Evolutionary conservation across 2,888 invertebrate genomes (phyloP), one percentile per base, ranked within the genome.

Genomic region (Blastobasis lacticolella): DNA sequence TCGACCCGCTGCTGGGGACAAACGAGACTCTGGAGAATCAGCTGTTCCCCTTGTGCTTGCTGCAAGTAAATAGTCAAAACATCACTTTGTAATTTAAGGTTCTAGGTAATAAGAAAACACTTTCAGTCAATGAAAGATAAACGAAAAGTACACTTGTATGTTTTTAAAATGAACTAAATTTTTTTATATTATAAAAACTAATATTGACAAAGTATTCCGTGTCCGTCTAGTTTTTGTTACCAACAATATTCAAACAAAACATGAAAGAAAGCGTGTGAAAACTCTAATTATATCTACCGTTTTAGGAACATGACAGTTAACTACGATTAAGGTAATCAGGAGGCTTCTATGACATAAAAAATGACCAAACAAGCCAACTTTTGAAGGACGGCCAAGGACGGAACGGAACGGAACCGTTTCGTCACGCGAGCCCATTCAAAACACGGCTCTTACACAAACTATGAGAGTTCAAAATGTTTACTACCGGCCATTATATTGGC

Each of bases 331-430:
- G 23, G 23, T 23, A 23, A 23, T 23, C 23, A 23, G 23, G 23
- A 23, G 23, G 23, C 3, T 23, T 23, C 23, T 23, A 23, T 23
- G 23, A 23, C 23, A 23, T 23, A 23, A 23, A 23, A 23, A 23
- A 23, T 23, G 23, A 23, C 23, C 23, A 23, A 62, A 66, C 67
- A 58, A 58, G 55, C 67, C 67, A 56, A 23, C 23, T n/a, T n/a
- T n/a, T 69, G 67, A 72, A 72, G 69, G 64, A 58, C 61, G 54
- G 54, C 57, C 72, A 71, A 72, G 71, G 73, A 67, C 69, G 51
- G 51, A 57, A 46, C 53, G 38, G 6, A 45, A 50, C 38, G 46
- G 40, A 46, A 50, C 36, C 7, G 10, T 45, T 49, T 9, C 23
- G 23, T 23, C 23, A 23, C 23, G 23, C 23, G 23, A 23, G 1